Evolutionary conservation across 2,888 invertebrate species (phyloP).

Genomic region (Corbicula japonica): DNA sequence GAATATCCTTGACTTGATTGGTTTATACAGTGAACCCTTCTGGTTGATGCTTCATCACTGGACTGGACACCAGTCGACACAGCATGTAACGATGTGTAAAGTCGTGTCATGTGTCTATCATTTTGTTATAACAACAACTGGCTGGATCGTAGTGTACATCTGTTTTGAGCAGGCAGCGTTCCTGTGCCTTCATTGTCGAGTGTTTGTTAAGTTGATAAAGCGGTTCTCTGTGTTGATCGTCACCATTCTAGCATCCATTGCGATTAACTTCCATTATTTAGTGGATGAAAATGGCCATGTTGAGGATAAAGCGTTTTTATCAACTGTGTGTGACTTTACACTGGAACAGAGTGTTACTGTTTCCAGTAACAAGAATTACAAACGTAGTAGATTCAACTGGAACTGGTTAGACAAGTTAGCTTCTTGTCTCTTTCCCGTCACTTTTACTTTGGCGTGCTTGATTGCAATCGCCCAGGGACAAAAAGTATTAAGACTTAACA

Average conservation of each 20-base stretch:
- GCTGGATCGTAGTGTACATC: conserved; percentile 45
- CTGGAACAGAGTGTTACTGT: not conserved
- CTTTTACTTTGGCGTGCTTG: conserved; percentile 42
- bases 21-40: conserved; percentile 45
- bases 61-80: not conserved
- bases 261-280: conserved; percentile 5
- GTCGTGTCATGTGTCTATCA: conserved; percentile 27
- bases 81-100: conserved; percentile 7
- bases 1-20: conserved; percentile 29
- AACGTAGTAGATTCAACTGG: conserved; percentile 24
- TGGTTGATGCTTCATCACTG: conserved; percentile 19
- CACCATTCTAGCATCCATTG: not conserved
- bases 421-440: conserved; percentile 41
- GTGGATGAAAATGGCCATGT: not conserved
- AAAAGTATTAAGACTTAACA: not conserved
- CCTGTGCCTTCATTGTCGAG: conserved; percentile 27
- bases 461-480: conserved; percentile 40
- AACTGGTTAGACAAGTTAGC: conserved; percentile 19
- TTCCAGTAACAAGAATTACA: not conserved
- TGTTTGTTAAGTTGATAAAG: not conserved
- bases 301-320: not conserved
- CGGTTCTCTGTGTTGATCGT: not conserved
- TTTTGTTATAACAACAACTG: conserved; percentile 14
- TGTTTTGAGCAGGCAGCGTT: conserved; percentile 38
- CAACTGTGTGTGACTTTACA: conserved; percentile 6